These are phyloP conservation scores for Chondrilla cf. caribensis DNA, from an alignment of 37 sponge, comb jelly and placozoan species.

Conservation along the genomic window DNA sequence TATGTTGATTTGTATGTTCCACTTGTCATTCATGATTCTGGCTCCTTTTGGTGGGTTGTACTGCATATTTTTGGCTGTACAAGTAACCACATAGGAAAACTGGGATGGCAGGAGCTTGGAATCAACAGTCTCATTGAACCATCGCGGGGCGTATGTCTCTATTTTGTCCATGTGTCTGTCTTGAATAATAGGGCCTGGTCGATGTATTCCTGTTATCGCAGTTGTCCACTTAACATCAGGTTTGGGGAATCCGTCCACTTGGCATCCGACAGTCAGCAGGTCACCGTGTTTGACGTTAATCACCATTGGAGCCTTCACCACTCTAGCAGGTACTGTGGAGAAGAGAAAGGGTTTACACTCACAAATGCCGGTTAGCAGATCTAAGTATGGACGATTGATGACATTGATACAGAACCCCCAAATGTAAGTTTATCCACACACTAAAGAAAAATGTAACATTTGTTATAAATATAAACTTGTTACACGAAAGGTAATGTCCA, in stretches of 20 bases:
- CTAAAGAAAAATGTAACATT: too few relatives aligned
- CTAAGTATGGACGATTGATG: too few relatives aligned
- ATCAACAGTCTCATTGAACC: neutral
- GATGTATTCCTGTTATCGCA: neutral
- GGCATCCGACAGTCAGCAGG: neutral
- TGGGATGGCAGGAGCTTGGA: neutral
- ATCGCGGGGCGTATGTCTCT: neutral
- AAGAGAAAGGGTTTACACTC: too few relatives aligned
- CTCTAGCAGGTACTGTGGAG: constrained; percentile 7
- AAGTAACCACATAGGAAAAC: neutral
- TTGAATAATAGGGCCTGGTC: neutral
- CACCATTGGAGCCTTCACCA: neutral
- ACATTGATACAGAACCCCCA: too few relatives aligned
- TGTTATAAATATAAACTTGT: too few relatives aligned
- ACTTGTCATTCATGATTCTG: neutral
- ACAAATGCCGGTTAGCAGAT: too few relatives aligned
- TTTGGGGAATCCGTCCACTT: constrained; percentile 14
- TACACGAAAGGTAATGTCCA: too few relatives aligned
- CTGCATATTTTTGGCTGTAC: neutral
- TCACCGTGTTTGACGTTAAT: neutral
- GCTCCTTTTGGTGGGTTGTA: constrained; percentile 3
- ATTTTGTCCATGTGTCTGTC: neutral
- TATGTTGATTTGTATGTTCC: neutral
- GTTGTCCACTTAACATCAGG: neutral
- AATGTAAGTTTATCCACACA: too few relatives aligned